A percentile compares a stretch with the other conserved stretches of the same genome.
Conservation (phyloP, 2,888 invertebrate genomes). For the Cheilosia urbana region DNA sequence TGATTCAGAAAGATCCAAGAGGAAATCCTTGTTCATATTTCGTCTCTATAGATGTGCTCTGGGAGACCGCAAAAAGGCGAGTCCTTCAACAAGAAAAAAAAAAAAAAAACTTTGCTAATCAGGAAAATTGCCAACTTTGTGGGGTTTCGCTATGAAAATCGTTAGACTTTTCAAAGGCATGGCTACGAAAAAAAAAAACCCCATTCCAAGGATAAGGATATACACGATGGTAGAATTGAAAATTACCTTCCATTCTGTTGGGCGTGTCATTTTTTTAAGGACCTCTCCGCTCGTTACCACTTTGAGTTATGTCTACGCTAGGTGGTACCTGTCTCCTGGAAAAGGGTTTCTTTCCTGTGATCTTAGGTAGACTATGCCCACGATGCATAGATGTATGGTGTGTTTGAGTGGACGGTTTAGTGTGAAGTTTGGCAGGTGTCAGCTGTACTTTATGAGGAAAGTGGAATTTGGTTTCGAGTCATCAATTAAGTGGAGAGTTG, state of each 20-base stretch:
- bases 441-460: slow-evolving; percentile 9
- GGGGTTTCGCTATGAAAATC: slow-evolving; percentile 43
- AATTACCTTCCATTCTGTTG: slow-evolving; percentile 43
- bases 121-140: slow-evolving; percentile 71
- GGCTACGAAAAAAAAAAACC: slow-evolving; percentile 8
- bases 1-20: slow-evolving; percentile 31
- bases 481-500: too few species aligned
- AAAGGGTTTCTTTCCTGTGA: slow-evolving; percentile 12
- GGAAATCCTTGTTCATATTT: slow-evolving; percentile 50
- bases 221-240: slow-evolving; percentile 55
- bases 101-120: slow-evolving; percentile 52
- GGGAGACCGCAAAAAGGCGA: slow-evolving; percentile 37
- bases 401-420: slow-evolving; percentile 15
- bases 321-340: slow-evolving; percentile 5
- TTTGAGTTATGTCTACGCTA: slow-evolving; percentile 42
- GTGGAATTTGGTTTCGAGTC: not conserved
- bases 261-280: slow-evolving; percentile 18
- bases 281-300: slow-evolving; percentile 41
- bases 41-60: slow-evolving; percentile 20
- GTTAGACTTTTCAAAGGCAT: slow-evolving; percentile 41
- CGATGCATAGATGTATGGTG: slow-evolving; percentile 16
- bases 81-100: slow-evolving; percentile 7
- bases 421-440: not conserved
- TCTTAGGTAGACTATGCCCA: not conserved
- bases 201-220: slow-evolving; percentile 8